Evolutionary conservation across 53 echinoderm and acorn worm genomes (phyloP), one percentile per base, ranked within the genome.

Genomic region (Arbacia lixula): DNA sequence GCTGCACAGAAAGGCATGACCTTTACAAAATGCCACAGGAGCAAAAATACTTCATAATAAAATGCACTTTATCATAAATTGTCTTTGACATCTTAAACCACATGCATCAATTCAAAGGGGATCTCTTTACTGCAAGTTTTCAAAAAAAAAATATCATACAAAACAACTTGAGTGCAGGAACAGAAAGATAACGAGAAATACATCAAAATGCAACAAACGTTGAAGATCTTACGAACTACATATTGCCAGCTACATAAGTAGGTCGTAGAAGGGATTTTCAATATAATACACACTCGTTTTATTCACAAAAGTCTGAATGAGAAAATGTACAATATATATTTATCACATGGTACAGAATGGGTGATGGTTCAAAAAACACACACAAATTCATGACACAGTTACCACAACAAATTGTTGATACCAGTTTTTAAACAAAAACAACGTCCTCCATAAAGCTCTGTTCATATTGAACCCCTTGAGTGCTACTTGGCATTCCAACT

Each of bases 161-260:
- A 55, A 49, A 67, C 14, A 37, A 39, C 25, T 46, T 67, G 38
- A 35, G 35, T n/a, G n/a, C n/a, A 66, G 67, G 11, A 67, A 25
- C 67, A 67, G 39, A 46, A 71, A 69, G 46, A 14, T 26, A 49
- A 12, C 19, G 17, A 16, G 29, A 30, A 35, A 36, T 10, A 67
- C 67, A 72, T 29, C 30, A 26, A 76, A 41, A 72, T 72, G 16
- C 52, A 76, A 54, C 22, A 76, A 50, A 35, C 21, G 30, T 35
- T 52, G 22, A 41, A 72, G 53, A 54, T 79, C 79, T 79, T 79
- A 79, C 40, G 61, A 17, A 60, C 79, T 79, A 79, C 61, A 79
- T 79, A 79, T 79, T 79, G 79, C 79, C 79, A 37, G 61, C 39
- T 79, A 75, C n/a, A n/a, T 75, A 79, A 79, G 79, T 79, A 79